Evolutionary conservation across 2,797 vertebrate genomes (phyloP).

Genomic region (Acanthurus lineatus): DNA sequence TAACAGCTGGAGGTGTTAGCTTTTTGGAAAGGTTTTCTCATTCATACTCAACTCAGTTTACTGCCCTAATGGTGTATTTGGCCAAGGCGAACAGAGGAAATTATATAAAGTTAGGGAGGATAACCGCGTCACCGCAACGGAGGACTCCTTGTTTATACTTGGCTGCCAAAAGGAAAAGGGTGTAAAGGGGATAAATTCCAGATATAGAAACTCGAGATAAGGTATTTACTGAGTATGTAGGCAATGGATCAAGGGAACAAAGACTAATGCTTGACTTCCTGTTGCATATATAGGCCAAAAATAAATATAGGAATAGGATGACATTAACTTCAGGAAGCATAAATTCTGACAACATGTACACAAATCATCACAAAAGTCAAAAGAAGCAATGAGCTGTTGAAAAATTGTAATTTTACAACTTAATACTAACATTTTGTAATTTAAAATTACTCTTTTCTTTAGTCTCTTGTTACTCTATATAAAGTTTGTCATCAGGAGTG

Average conservation of each 20-base stretch:
- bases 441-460: too few species aligned
- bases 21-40: conserved; percentile 37
- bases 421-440: neutral
- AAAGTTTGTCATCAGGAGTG: conserved; percentile 9
- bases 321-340: conserved; percentile 27
- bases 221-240: conserved; percentile 32
- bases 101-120: conserved; percentile 62
- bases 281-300: conserved; percentile 25
- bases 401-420: neutral
- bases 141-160: conserved; percentile 70
- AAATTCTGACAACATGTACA: conserved; percentile 10
- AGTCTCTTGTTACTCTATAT: too few species aligned
- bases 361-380: neutral
- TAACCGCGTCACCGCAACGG: conserved; percentile 38
- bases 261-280: conserved; percentile 56
- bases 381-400: neutral
- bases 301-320: conserved; percentile 30
- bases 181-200: conserved; percentile 66
- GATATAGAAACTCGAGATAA: conserved; percentile 72
- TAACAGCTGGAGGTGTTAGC: conserved; percentile 58
- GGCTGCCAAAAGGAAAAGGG: conserved; percentile 76
- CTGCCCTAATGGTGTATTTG: conserved; percentile 78
- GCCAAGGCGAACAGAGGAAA: conserved; percentile 67
- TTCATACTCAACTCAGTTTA: conserved; percentile 58
- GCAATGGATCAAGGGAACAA: conserved; percentile 32